Evolutionary conservation across 2,888 invertebrate genomes (phyloP).

Genomic region (Caenorhabditis auriculariae): DNA sequence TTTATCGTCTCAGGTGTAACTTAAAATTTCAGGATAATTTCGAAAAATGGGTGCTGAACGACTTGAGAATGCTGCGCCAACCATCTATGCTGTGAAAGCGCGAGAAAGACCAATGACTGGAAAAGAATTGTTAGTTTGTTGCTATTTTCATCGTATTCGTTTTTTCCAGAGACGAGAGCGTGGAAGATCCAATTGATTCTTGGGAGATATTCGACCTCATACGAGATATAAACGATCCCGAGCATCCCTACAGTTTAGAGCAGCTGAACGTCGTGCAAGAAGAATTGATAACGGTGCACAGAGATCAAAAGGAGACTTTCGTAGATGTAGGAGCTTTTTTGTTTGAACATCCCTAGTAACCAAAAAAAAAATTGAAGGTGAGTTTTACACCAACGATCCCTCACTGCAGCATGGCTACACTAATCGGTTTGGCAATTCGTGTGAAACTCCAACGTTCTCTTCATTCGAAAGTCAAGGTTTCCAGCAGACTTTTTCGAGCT

Average conservation of each 20-base stretch:
- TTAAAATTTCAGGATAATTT: slow-evolving; percentile 2
- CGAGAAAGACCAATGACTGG: slow-evolving; percentile 23
- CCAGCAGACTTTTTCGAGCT: not conserved
- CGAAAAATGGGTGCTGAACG: slow-evolving; percentile 26
- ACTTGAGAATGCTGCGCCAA: slow-evolving; percentile 44
- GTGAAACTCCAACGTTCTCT: slow-evolving; percentile 85
- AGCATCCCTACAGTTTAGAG: slow-evolving; percentile 92
- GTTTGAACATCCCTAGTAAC: not conserved
- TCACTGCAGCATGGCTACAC: slow-evolving; percentile 96
- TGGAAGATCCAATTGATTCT: slow-evolving; percentile 55
- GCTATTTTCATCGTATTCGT: not conserved
- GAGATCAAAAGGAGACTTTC: slow-evolving; percentile 38
- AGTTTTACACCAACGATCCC: slow-evolving; percentile 92
- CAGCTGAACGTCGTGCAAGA: slow-evolving; percentile 90
- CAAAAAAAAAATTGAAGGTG: slow-evolving; percentile 62
- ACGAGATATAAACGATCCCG: slow-evolving; percentile 91
- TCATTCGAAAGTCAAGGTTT: slow-evolving; percentile 69
- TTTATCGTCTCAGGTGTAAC: not conserved
- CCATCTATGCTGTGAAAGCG: slow-evolving; percentile 25
- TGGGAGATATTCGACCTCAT: slow-evolving; percentile 76
- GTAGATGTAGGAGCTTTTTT: slow-evolving; percentile 42
- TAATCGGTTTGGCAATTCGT: slow-evolving; percentile 86
- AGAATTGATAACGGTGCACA: slow-evolving; percentile 57
- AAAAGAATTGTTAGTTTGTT: slow-evolving; percentile 8
- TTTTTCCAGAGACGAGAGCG: slow-evolving; percentile 27